These are phyloP conservation scores for Toxotes lorentzi DNA, from an alignment of 2,797 vertebrate species.

Conservation along the genomic window DNA sequence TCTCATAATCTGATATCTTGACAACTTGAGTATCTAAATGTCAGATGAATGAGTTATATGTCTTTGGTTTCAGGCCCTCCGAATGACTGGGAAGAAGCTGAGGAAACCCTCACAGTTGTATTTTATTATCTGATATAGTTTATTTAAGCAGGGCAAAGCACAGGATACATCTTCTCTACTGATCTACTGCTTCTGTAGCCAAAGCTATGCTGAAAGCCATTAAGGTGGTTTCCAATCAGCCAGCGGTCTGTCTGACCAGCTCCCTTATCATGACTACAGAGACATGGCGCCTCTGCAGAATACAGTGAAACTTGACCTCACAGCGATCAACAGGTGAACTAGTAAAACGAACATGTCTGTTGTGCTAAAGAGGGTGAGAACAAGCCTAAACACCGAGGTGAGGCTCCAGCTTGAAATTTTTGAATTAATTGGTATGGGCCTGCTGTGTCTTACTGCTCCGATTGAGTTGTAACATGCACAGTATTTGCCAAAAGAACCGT, in stretches of 20 bases:
- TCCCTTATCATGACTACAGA: not conserved
- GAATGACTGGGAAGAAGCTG: not conserved
- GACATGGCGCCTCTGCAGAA: constrained; percentile 19
- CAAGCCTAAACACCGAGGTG: constrained; percentile 5
- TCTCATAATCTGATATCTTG: constrained; percentile 62
- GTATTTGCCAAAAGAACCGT: constrained; percentile 60
- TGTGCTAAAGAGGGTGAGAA: constrained; percentile 22
- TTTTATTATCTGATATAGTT: constrained; percentile 52
- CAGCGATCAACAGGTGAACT: constrained; percentile 5
- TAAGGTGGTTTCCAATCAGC: not conserved
- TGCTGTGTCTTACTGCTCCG: constrained; percentile 6
- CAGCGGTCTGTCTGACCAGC: not conserved
- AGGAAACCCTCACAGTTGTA: not conserved
- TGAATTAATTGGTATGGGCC: constrained; percentile 9
- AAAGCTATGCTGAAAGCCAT: constrained; percentile 1
- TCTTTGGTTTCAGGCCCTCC: constrained; percentile 50
- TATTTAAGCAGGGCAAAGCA: constrained; percentile 32
- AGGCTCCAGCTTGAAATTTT: constrained; percentile 14
- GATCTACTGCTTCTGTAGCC: constrained; percentile 36
- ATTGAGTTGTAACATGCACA: constrained; percentile 68
- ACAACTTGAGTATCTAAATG: constrained; percentile 59
- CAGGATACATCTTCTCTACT: constrained; percentile 22
- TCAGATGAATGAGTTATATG: constrained; percentile 44
- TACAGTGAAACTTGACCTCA: constrained; percentile 25
- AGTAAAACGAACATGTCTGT: constrained; percentile 20